Evolutionary conservation across 2,888 invertebrate genomes (phyloP).

Genomic region (Chymomyza amoena): DNA sequence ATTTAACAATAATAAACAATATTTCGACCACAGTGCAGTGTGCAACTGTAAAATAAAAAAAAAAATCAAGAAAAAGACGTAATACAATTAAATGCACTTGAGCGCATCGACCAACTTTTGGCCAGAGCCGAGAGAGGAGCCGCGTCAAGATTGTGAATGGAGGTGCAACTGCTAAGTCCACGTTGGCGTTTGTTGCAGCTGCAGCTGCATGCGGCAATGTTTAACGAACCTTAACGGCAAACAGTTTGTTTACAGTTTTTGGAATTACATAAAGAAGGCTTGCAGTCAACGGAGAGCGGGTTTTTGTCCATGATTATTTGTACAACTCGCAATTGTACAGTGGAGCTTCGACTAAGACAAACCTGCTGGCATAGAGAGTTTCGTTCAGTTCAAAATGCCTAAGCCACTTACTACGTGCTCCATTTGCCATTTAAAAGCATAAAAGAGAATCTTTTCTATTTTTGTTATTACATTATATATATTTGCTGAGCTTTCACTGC

Average conservation of each 20-base stretch:
- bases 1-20: conserved; percentile 5
- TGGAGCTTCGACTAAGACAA: neutral
- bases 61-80: neutral
- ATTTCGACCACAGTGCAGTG: conserved; percentile 3
- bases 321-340: neutral
- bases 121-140: neutral
- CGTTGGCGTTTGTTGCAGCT: neutral
- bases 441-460: no score
- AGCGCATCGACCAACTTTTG: conserved; percentile 27
- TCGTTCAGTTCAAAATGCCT: no score
- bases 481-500: no score
- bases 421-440: no score
- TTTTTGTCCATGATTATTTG: neutral
- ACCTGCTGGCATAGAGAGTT: no score
- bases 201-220: neutral
- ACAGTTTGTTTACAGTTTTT: neutral
- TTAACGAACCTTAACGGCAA: conserved; percentile 16
- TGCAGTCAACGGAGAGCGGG: neutral
- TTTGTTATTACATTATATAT: no score
- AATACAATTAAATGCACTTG: conserved; percentile 29
- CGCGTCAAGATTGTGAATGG: conserved; percentile 7
- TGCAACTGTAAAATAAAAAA: conserved; percentile 15
- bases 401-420: no score
- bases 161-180: neutral
- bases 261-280: conserved; percentile 25